Percentiles rank a stretch among this genome's conserved stretches.
Evolutionary conservation across 2,797 vertebrate genomes (phyloP).

Genomic region (Mareca strepera): DNA sequence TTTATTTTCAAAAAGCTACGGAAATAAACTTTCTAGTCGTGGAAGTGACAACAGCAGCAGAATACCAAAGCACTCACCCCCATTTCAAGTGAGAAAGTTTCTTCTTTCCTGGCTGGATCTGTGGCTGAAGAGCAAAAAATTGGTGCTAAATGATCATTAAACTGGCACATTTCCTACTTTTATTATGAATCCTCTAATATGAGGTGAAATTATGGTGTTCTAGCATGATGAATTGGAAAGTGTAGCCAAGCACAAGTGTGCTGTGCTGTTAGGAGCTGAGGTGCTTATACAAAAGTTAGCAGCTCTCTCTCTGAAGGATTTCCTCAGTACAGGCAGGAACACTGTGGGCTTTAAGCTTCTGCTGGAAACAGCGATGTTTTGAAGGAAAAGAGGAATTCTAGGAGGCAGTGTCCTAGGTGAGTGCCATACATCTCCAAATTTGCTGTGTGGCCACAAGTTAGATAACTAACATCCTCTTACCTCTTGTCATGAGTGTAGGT

Average conservation of each 20-base stretch:
- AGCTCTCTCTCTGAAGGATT: not conserved
- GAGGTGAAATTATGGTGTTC: not conserved
- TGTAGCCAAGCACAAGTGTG: fast-evolving
- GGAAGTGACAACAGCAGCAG: not conserved
- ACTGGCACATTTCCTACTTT: not conserved
- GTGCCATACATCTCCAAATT: not conserved
- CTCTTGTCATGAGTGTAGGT: not conserved
- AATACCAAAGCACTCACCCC: not conserved
- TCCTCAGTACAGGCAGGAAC: not conserved
- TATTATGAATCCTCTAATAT: not conserved
- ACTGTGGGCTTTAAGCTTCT: not conserved
- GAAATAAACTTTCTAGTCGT: not conserved
- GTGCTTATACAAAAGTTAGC: not conserved
- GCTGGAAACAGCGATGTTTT: not conserved
- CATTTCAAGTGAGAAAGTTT: not conserved
- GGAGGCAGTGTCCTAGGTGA: not conserved
- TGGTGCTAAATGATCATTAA: not conserved
- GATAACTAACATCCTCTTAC: not conserved
- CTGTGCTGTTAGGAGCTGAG: not conserved
- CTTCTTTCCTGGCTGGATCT: not conserved
- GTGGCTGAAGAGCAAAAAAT: not conserved
- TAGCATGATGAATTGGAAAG: not conserved
- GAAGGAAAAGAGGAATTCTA: not conserved
- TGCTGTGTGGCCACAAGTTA: not conserved
- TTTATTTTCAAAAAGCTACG: constrained; percentile 16